These are phyloP conservation scores for Bombus impatiens DNA, from an alignment of 1,140 invertebrate species.

Conservation along the genomic window DNA sequence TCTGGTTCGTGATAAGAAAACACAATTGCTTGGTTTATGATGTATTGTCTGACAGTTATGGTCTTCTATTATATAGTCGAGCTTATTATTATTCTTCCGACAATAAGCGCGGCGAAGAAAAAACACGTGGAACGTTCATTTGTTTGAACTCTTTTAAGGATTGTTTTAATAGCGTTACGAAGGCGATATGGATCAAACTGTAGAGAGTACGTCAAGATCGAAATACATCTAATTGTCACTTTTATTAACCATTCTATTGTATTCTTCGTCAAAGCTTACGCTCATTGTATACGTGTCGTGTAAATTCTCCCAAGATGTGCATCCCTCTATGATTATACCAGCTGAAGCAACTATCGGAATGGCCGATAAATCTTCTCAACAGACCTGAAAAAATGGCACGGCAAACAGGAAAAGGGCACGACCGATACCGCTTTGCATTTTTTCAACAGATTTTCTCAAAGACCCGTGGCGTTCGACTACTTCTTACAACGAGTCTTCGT, in stretches of 20 bases:
- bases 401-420: neutral
- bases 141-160: neutral
- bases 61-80: neutral
- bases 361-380: neutral
- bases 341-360: no score
- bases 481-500: no score
- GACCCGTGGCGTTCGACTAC: no score
- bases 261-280: no score
- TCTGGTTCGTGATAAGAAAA: slow-evolving; percentile 3
- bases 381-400: neutral
- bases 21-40: neutral
- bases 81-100: neutral
- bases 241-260: no score
- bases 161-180: neutral
- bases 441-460: neutral
- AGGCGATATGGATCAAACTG: no score
- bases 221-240: no score
- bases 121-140: no score
- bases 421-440: neutral
- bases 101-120: neutral
- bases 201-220: no score
- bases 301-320: no score
- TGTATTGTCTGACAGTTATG: neutral
- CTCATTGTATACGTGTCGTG: no score
- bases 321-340: no score